Evolutionary conservation across 2,113 vertebrate species (phyloP), one percentile per base, ranked within the genome.

Genomic region (Sphyrna mokarran): DNA sequence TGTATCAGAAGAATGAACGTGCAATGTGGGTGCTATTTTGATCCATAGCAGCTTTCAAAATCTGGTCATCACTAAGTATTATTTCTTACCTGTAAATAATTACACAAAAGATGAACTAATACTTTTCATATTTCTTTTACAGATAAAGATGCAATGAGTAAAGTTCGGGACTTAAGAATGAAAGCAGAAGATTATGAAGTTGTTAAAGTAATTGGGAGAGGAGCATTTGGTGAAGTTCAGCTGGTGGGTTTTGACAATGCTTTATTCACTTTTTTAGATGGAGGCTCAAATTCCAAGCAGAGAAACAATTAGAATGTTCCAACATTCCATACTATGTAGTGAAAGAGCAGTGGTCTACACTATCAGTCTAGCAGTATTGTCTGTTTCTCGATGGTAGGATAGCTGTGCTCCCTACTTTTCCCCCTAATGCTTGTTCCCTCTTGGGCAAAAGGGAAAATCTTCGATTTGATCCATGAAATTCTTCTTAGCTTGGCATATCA

Each of bases 121-220:
- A 1, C 86, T 40, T 29, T 87, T 87, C 43, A 43, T 16, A 63
- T 87, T 95, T 80, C 20, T 96, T 96, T 89, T 20, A 48, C 97
- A 99, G 99, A 99, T 97, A 99, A 99, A 97, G 98, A 99, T 96
- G 99, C 98, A 37, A 98, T 99, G 97, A 98, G 98, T 98, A 99
- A 99, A 98, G 98, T 99, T 89, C 98, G 99, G 96, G 98, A 99
- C 97, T 98, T 99, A 96, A 99, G 99, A 58, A 99, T 99, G 99
- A 99, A 99, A 98, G 99, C 99, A 61, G 99, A 98, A 97, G 99
- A 99, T 97, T 99, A 99, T 97, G 99, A 99, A 97, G 99, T 99
- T 96, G 99, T 99, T 96, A 99, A 99, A 96, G 99, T 99, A 97
- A 99, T 99, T 26, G 99, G 99, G 83, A 98, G 99, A 97, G 99